Evolutionary conservation across 2,797 vertebrate species (phyloP).

Genomic region (Darevskia mixta): DNA sequence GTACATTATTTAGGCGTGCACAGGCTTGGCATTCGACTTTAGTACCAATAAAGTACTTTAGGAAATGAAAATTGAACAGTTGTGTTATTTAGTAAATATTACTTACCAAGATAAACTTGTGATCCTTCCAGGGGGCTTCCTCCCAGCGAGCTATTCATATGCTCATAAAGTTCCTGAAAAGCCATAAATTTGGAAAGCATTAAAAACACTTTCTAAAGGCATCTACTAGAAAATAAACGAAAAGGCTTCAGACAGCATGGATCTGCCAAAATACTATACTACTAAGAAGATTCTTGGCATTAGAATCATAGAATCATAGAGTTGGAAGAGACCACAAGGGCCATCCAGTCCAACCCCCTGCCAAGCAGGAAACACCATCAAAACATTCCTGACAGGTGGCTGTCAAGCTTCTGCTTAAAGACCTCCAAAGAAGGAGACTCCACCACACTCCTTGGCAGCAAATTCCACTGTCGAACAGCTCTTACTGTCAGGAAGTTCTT

Average conservation of each 20-base stretch:
- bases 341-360: too few relatives aligned
- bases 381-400: too few relatives aligned
- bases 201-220: background rate
- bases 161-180: slow-evolving; percentile 94
- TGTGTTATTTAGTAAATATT: slow-evolving; percentile 28
- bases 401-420: too few relatives aligned
- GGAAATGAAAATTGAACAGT: slow-evolving; percentile 21
- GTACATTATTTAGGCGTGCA: background rate
- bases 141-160: slow-evolving; percentile 95
- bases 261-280: background rate
- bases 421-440: too few relatives aligned
- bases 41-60: slow-evolving; percentile 38
- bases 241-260: slow-evolving; percentile 6
- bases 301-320: too few relatives aligned
- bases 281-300: background rate
- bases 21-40: slow-evolving; percentile 23
- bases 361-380: too few relatives aligned
- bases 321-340: too few relatives aligned
- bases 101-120: slow-evolving; percentile 93
- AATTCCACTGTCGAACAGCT: too few relatives aligned
- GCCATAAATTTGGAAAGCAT: slow-evolving; percentile 28
- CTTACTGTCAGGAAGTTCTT: too few relatives aligned
- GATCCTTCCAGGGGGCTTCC: slow-evolving; percentile 89
- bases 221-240: slow-evolving; percentile 9
- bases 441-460: too few relatives aligned